These are phyloP conservation scores for Corticium candelabrum DNA, from an alignment of 37 sponge, comb jelly and placozoan species.

Conservation along the genomic window DNA sequence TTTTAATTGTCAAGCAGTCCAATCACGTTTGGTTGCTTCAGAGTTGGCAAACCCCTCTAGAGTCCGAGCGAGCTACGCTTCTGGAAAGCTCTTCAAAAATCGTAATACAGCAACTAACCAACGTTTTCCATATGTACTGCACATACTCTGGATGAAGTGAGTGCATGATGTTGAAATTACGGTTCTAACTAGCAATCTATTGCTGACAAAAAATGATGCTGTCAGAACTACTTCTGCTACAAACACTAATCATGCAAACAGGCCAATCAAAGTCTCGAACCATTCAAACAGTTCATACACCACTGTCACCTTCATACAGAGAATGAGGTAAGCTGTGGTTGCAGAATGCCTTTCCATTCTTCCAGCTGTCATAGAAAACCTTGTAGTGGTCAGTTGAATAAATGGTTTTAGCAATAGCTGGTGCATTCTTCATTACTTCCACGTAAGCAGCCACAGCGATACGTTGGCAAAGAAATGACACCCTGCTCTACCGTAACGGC, in stretches of 20 bases:
- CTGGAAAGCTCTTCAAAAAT: too few species aligned
- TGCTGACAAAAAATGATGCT: too few species aligned
- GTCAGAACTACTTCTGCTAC: background rate
- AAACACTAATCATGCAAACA: background rate
- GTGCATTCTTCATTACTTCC: background rate
- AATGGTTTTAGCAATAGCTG: background rate
- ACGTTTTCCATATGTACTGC: too few species aligned
- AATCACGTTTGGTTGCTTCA: too few species aligned
- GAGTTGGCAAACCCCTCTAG: too few species aligned
- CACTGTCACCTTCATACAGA: background rate
- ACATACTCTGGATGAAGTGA: too few species aligned
- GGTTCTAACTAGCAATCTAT: too few species aligned
- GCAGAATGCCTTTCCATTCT: background rate
- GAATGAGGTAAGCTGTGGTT: background rate
- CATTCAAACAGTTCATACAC: background rate
- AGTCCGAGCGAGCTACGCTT: too few species aligned
- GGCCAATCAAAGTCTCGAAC: background rate
- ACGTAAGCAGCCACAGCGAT: background rate
- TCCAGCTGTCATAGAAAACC: background rate
- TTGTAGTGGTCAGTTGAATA: background rate
- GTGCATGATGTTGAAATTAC: too few species aligned
- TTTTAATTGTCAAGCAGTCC: too few species aligned
- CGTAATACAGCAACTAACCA: too few species aligned
- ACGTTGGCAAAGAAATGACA: background rate
- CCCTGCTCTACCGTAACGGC: background rate